Conservation (phyloP, 2,113 vertebrate genomes). For the Psephotus haematonotus region DNA sequence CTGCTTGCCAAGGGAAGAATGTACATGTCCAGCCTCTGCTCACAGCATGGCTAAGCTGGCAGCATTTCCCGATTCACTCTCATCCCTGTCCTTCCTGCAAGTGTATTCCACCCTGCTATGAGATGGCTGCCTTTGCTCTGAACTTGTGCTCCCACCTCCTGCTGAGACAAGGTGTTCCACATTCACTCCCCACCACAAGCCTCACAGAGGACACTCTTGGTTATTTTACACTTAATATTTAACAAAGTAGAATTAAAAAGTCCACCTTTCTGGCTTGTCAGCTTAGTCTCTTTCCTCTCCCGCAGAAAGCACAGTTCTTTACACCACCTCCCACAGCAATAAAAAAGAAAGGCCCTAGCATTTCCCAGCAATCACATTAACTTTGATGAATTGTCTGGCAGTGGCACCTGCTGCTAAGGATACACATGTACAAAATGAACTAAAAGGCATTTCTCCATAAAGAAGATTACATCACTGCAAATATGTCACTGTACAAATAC, state of each 20-base stretch:
- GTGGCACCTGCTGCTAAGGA: slow-evolving; percentile 64
- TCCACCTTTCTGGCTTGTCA: background rate
- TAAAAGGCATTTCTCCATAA: background rate
- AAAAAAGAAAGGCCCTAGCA: background rate
- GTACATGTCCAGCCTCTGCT: background rate
- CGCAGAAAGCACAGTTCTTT: background rate
- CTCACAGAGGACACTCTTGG: background rate
- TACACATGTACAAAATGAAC: slow-evolving; percentile 50
- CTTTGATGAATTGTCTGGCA: slow-evolving; percentile 50
- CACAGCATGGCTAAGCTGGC: background rate
- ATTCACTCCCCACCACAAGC: background rate
- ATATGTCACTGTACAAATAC: background rate
- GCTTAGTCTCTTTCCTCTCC: background rate
- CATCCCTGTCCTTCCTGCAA: background rate
- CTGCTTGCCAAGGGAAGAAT: background rate
- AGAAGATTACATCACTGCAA: background rate
- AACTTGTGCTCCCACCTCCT: background rate
- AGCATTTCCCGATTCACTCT: background rate
- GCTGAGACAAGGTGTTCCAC: background rate
- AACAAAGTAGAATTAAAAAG: background rate
- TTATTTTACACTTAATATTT: background rate
- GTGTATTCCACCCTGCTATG: background rate
- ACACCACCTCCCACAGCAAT: background rate
- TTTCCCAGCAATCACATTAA: background rate
- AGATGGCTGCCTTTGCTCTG: background rate